Percentiles rank a stretch among this genome's conserved stretches.
These are phyloP conservation scores for Paralinhomoeus sp. DNA, from an alignment of 2,888 invertebrate species.

Conservation along the genomic window DNA sequence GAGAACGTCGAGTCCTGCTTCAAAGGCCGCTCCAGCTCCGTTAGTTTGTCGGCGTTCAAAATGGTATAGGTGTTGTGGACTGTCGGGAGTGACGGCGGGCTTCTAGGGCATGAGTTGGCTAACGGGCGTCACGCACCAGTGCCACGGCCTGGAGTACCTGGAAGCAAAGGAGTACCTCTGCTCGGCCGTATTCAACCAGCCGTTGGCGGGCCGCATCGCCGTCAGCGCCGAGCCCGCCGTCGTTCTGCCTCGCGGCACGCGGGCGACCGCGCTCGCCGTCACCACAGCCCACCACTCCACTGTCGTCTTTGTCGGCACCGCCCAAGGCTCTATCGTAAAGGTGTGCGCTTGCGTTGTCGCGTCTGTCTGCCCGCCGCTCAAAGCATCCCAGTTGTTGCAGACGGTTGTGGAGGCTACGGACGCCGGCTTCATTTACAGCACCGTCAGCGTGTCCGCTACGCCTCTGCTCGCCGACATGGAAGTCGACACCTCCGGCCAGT, in stretches of 20 bases:
- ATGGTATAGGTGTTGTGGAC: not conserved
- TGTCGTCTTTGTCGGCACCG: constrained; percentile 87
- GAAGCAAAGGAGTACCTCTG: constrained; percentile 36
- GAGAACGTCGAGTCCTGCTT: constrained; percentile 88
- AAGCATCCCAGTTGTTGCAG: constrained; percentile 28
- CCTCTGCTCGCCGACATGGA: constrained; percentile 65
- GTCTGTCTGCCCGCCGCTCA: no score
- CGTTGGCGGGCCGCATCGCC: constrained; percentile 59
- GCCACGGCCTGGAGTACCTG: constrained; percentile 12
- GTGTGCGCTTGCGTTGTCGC: no score
- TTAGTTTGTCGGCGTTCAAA: not conserved
- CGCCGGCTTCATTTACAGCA: constrained; percentile 58
- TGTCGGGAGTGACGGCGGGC: not conserved
- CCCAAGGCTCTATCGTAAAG: constrained; percentile 73
- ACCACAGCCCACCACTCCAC: constrained; percentile 86
- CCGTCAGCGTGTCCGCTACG: constrained; percentile 48
- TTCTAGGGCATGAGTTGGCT: constrained; percentile 18
- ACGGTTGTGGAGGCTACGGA: constrained; percentile 42
- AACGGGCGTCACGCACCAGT: constrained; percentile 11
- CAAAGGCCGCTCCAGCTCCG: constrained; percentile 54
- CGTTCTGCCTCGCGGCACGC: constrained; percentile 46
- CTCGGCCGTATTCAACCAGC: constrained; percentile 81
- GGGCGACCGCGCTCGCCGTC: constrained; percentile 70
- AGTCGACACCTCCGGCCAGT: constrained; percentile 56
- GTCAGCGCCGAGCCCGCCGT: constrained; percentile 64